phyloP scores from a whole-genome alignment of 2,888 invertebrate species.

The Hybos culiciformis region DNA sequence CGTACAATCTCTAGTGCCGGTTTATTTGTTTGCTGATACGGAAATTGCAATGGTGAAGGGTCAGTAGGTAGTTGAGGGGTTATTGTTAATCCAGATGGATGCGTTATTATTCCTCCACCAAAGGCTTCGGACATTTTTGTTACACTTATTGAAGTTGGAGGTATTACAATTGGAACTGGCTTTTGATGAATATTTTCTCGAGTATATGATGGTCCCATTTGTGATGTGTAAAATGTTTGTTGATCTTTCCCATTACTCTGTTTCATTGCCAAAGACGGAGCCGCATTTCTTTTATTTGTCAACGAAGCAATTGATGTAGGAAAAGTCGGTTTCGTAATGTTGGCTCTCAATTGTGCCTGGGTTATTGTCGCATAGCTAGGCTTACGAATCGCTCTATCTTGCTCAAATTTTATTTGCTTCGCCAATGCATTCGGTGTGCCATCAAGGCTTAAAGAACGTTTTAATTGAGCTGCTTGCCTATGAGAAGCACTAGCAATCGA shows the following conservation, averaged over 20 bases:
- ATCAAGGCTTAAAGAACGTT: conserved; percentile 30
- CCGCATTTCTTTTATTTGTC: not conserved
- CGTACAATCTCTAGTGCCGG: conserved; percentile 28
- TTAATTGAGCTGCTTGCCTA: conserved; percentile 23
- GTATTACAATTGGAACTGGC: conserved; percentile 18
- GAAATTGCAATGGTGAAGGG: not conserved
- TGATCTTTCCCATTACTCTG: conserved; percentile 9
- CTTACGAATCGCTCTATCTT: conserved; percentile 17
- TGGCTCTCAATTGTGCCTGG: conserved; percentile 5
- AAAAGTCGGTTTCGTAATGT: conserved; percentile 6
- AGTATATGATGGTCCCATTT: conserved; percentile 21
- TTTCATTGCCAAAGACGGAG: not conserved
- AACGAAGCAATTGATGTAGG: not conserved
- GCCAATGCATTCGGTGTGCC: conserved; percentile 17
- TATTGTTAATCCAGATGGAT: conserved; percentile 15
- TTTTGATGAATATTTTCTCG: conserved; percentile 18
- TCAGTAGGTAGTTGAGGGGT: conserved; percentile 13
- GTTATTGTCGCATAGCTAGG: conserved; percentile 14
- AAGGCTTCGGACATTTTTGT: conserved; percentile 15
- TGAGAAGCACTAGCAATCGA: conserved; percentile 32
- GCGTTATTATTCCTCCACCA: conserved; percentile 12
- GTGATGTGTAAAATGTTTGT: conserved; percentile 19
- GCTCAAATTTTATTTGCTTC: conserved; percentile 25
- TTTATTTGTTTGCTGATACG: conserved; percentile 15
- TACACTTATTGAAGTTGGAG: conserved; percentile 28